Evolutionary conservation across 2,888 invertebrate genomes (phyloP), one percentile per base, ranked within the genome.

Genomic region (Marasmarcha lunaedactyla): DNA sequence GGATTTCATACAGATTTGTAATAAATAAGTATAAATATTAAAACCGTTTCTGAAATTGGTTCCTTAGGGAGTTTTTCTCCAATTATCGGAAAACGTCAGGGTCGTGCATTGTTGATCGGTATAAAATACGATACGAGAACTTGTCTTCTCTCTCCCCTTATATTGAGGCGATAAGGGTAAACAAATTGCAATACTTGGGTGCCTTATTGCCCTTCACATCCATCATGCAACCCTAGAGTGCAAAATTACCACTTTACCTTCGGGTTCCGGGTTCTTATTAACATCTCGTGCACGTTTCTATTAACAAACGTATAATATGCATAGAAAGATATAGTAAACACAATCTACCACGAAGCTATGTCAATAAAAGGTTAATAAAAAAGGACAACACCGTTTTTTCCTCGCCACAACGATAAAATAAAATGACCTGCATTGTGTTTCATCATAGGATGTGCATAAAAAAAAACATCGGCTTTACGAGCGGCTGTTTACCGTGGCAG

Each of bases 121-220:
- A 74, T 71, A 70, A 71, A 71, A 76, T 72, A 71, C 65, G 64
- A 64, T 64, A 68, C 58, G 60, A 62, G 58, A 66, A 63, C 68
- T 64, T 64, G 60, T 62, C 64, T 62, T 63, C 20, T 62, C 56
- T 64, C 57, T 55, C 53, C 38, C 52, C 53, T 54, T 71, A 68
- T 67, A 70, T 71, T 68, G 66, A 68, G 65, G 63, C 73, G 71
- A 72, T 74, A 70, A 78, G 76, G 74, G 78, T 72, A 79, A 79
- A 79, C 81, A 83, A 81, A 81, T 83, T 79, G 79, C 76, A 72
- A 73, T 73, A 68, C 78, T 79, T 76, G 72, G 62, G 67, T 62
- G 65, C 64, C 71, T 79, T 79, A 81, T 78, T 79, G 78, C 71
- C 67, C 71, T 76, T 76, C 79, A 71, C 78, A 81, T 81, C 78